Percentiles rank a stretch among this genome's conserved stretches.
Evolutionary conservation across 1,140 invertebrate genomes (phyloP).

Genomic region (Drosophila kepulauana): DNA sequence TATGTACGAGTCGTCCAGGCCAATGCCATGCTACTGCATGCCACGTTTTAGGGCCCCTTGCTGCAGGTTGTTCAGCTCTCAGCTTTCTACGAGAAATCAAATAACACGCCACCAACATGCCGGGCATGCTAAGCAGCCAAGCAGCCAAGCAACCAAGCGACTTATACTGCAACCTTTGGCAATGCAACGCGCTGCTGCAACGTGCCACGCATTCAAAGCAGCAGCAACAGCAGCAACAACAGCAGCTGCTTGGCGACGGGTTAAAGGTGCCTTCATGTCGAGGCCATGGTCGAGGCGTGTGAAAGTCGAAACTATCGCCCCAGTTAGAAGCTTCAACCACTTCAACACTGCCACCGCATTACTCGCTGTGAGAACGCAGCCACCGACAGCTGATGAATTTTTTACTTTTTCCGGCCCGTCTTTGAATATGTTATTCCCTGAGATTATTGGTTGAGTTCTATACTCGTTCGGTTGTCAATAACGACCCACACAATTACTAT

Average conservation of each 20-base stretch:
- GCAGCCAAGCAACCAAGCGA: conserved; percentile 15
- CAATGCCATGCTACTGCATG: not conserved
- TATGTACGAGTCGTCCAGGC: conserved; percentile 45
- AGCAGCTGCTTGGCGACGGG: not conserved
- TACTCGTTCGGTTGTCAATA: too few species aligned
- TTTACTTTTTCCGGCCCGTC: too few species aligned
- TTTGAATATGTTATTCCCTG: too few species aligned
- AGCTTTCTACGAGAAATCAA: conserved; percentile 55
- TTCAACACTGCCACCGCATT: not conserved
- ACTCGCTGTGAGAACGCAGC: too few species aligned
- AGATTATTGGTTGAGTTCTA: too few species aligned
- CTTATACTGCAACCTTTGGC: conserved; percentile 31
- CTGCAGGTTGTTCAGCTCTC: conserved; percentile 12
- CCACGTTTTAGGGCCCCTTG: conserved; percentile 22
- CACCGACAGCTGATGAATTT: too few species aligned
- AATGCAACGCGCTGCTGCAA: conserved; percentile 21
- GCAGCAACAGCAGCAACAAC: not conserved
- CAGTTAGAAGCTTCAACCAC: not conserved
- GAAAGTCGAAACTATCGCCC: conserved; percentile 45
- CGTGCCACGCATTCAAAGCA: conserved; percentile 50
- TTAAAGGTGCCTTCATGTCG: conserved; percentile 30
- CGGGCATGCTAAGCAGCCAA: conserved; percentile 43
- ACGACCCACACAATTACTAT: too few species aligned
- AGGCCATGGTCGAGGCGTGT: conserved; percentile 46
- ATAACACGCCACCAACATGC: conserved; percentile 39